phyloP scores from a whole-genome alignment of 2,113 vertebrate species.

The Ictalurus punctatus region DNA sequence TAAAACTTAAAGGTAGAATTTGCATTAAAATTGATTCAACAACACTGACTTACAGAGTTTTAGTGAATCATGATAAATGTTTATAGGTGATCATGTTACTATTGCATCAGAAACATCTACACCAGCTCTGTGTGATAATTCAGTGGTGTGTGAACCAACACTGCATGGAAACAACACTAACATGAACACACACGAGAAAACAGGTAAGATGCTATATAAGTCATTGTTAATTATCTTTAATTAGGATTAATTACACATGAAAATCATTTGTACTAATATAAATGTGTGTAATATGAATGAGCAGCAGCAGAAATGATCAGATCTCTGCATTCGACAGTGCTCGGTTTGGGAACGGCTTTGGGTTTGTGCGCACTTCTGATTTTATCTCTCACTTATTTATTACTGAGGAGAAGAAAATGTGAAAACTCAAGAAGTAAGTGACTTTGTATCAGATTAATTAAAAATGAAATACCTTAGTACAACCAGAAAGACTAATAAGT shows the following conservation, averaged over 20 bases:
- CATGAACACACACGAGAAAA: too few species aligned
- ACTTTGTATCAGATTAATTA: background rate
- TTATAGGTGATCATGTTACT: background rate
- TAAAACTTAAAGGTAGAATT: background rate
- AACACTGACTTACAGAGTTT: background rate
- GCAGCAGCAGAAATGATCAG: background rate
- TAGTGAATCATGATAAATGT: background rate
- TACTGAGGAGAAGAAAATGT: background rate
- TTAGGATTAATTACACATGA: too few species aligned
- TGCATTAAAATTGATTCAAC: background rate
- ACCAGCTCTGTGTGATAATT: too few species aligned
- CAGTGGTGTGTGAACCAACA: too few species aligned
- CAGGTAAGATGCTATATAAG: too few species aligned
- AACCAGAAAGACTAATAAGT: background rate
- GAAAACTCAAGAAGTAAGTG: background rate
- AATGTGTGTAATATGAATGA: too few species aligned
- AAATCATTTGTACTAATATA: too few species aligned
- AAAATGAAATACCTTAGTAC: background rate
- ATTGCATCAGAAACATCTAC: background rate
- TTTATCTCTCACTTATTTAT: background rate
- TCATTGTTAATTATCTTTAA: too few species aligned
- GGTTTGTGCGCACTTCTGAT: background rate
- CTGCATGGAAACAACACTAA: too few species aligned
- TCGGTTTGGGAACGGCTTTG: background rate
- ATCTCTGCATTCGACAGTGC: background rate